A percentile compares a stretch with the other conserved stretches of the same genome.
Conservation (phyloP, 2,113 vertebrate species). For the Apeltes quadracus region DNA sequence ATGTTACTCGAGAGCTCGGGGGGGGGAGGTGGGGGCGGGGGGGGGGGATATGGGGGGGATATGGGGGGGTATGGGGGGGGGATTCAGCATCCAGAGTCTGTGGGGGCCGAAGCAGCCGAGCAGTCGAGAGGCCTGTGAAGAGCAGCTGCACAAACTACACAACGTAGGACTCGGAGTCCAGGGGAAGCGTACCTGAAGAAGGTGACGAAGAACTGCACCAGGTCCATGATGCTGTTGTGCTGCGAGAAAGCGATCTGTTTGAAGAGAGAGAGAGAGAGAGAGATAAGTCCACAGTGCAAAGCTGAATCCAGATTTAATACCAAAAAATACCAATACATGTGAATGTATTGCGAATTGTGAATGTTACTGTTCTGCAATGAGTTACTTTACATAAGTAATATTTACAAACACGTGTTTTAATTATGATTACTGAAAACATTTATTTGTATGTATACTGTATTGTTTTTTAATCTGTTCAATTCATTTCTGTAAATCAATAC, state of each 20-base stretch:
- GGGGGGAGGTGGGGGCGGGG: too few relatives aligned
- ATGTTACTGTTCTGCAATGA: background rate
- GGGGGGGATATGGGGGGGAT: too few relatives aligned
- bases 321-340: background rate
- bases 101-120: constrained; percentile 6
- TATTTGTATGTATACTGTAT: too few relatives aligned
- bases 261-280: background rate
- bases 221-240: constrained; percentile 96
- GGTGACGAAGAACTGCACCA: constrained; percentile 95
- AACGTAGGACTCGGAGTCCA: background rate
- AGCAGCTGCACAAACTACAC: background rate
- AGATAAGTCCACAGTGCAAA: background rate
- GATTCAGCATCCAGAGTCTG: too few relatives aligned
- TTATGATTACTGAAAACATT: too few relatives aligned
- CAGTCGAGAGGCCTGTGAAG: background rate
- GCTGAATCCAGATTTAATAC: background rate
- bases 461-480: too few relatives aligned
- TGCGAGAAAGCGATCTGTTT: constrained; percentile 92
- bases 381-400: background rate
- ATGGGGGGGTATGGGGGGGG: too few relatives aligned
- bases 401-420: background rate
- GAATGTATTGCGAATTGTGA: background rate
- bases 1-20: background rate
- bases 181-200: constrained; percentile 88
- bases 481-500: too few relatives aligned